phyloP scores from a whole-genome alignment of 2,797 vertebrate genomes.

The Ciconia nigra region DNA sequence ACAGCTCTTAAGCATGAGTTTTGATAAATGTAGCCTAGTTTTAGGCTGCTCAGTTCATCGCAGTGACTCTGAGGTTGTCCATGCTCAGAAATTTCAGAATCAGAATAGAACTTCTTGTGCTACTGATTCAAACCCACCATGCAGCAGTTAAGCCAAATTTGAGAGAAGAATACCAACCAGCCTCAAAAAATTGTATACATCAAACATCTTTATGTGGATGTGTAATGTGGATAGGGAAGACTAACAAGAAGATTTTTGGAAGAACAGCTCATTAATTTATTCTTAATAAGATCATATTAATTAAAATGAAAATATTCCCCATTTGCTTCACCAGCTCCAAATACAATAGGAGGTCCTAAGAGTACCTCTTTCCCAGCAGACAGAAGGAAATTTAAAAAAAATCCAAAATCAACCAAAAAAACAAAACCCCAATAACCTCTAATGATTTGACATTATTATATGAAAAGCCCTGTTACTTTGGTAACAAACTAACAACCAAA shows the following conservation, averaged over 20 bases:
- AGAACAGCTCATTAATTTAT: background rate
- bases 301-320: slow-evolving; percentile 13
- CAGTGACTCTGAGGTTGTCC: background rate
- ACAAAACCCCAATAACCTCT: background rate
- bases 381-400: background rate
- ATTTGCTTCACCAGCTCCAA: background rate
- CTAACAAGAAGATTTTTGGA: background rate
- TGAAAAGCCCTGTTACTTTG: background rate
- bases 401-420: background rate
- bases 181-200: background rate
- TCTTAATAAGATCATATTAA: background rate
- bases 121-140: background rate
- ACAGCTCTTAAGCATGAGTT: background rate
- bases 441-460: background rate
- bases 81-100: background rate
- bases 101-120: background rate
- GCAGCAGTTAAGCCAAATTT: background rate
- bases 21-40: background rate
- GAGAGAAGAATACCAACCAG: background rate
- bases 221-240: background rate
- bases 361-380: background rate
- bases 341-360: background rate
- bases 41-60: background rate
- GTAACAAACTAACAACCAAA: background rate
- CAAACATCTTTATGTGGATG: background rate